phyloP scores from a whole-genome alignment of 2,113 vertebrate genomes.

The Arvicanthis niloticus region DNA sequence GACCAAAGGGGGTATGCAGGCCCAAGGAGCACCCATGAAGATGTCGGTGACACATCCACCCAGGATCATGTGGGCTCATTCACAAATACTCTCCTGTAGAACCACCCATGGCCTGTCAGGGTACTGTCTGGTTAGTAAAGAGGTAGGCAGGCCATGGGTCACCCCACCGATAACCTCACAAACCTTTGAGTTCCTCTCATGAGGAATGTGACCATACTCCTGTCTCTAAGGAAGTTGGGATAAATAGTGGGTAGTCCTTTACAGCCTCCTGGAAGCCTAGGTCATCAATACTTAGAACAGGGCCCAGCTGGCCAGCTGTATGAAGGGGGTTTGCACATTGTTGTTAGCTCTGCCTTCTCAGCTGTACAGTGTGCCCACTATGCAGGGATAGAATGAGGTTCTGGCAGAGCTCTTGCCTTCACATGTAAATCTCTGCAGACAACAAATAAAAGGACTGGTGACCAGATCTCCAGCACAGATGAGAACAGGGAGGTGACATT shows the following conservation, averaged over 20 bases:
- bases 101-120: background rate
- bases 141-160: background rate
- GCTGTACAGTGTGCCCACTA: background rate
- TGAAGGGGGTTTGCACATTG: background rate
- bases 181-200: background rate
- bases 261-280: background rate
- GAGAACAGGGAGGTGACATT: background rate
- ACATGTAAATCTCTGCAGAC: too few species aligned
- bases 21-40: background rate
- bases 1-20: background rate
- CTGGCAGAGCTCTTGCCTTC: too few species aligned
- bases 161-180: background rate
- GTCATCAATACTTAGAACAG: background rate
- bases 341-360: background rate
- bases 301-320: background rate
- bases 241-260: background rate
- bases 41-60: too few species aligned
- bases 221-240: background rate
- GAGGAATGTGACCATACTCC: background rate
- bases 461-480: background rate
- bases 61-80: background rate
- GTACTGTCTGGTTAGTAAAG: background rate
- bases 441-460: background rate
- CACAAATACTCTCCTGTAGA: background rate
- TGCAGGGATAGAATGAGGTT: background rate